Base-by-base conservation (phyloP, 2,113 vertebrate genomes). In the Parotia lawesii region DNA sequence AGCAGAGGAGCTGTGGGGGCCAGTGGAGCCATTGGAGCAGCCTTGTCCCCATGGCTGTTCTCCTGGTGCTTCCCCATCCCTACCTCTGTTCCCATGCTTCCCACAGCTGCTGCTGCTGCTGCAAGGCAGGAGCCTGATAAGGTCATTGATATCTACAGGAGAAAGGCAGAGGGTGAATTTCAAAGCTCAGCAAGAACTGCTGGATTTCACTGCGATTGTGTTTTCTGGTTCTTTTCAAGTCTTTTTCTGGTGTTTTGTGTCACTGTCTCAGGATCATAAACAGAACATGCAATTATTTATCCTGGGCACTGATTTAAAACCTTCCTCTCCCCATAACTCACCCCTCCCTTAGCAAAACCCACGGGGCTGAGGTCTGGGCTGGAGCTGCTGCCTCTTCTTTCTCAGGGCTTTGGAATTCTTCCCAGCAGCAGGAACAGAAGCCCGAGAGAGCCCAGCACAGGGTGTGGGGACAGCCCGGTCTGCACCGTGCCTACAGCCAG, bases 181-280 rank as follows among this genome's bases (percentile, higher is more conserved):
- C 29, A 8, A 60, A 81, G 60, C 90, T 80, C n/a, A 31, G 50
- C 23, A 65, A 51, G 77, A 80, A 17, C 56, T 29, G 65, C 35
- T 78, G 53, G 53, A 28, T 91, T 87, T 78, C 58, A 21, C 70
- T 17, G 33, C 23, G 57, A 20, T 9, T 50, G 71, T 47, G 67
- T 66, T 87, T 80, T 66, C 92, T 94, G 38, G 35, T 66, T 87
- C 65, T 84, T 85, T 58, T 91, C 81, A 67, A 67, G 35, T 17
- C 25, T 57, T 73, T 17, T 35, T 65, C 61, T 53, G 29, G 11
- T 11, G 3, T 51, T 81, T 56, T 64, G 33, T 74, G 31, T 82
- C 56, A 22, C 85, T 87, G 85, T 82, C 85, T 79, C 40, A 45
- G 77, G 69, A 44, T n/a, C n/a, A 25, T 89, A 77, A 95, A 86